Base-by-base conservation (phyloP, 2,113 vertebrate genomes). In the Tupaia tana region DNA sequence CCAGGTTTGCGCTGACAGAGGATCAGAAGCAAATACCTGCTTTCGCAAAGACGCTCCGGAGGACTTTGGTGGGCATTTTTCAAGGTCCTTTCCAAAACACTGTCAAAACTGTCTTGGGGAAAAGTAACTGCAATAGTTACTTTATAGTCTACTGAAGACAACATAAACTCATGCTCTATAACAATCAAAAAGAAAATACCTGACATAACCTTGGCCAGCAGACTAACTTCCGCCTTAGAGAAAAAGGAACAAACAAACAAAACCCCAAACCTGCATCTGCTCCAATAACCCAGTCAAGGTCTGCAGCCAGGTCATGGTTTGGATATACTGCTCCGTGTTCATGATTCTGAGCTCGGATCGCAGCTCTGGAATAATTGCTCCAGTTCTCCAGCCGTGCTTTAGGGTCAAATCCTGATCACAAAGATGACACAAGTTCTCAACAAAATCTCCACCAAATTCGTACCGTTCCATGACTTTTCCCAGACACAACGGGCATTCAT, bases 331-430 rank as follows among this genome's bases (percentile, higher is more conserved):
- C 97, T 99, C 98, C 0, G 99, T 99, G 98, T 99, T 99, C 99
- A 99, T 99, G 95, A 99, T 99, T 97, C 98, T 99, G 97, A 99
- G 99, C 98, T 99, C 99, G 0, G 99, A 99, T 73, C 99, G 98
- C 56, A 99, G 97, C 98, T 99, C 99, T 0, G 99, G 99, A 96
- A 99, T 99, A 97, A 99, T 99, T 0, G 99, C 99, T 0, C 99
- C 99, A 0, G 99, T 99, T 93, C 99, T 98, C 99, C 99, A 99
- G 95, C 99, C 99, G 0, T 99, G 99, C 98, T 99, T 99, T 97
- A 99, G 98, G 7, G 99, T 99, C 98, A 99, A 97, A 97, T 99
- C 99, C 99, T 99, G 95, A 85, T 86, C 24, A 63, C 70, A 91
- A 75, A 82, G 63, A 95, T 95, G 95, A 92, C 67, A 95, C 87